Conservation (phyloP, 2,113 vertebrate species). For the Brachyhypopomus gauderio region DNA sequence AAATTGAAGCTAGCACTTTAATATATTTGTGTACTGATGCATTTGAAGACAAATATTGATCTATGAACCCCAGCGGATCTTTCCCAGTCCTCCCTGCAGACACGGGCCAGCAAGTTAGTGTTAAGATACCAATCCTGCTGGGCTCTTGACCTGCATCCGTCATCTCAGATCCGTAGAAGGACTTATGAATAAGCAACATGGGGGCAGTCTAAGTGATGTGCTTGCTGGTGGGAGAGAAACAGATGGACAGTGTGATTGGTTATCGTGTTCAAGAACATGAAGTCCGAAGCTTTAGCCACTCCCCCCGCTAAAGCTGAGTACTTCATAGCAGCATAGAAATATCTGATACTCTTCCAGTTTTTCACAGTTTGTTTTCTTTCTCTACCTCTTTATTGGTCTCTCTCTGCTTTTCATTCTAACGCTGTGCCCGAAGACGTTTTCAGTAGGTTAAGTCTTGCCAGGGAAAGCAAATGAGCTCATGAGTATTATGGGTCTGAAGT, state of each 20-base stretch:
- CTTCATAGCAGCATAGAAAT: slow-evolving; percentile 12
- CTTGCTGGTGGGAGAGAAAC: slow-evolving; percentile 22
- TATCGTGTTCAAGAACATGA: slow-evolving; percentile 40
- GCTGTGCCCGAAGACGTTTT: not conserved
- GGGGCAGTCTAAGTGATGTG: slow-evolving; percentile 13
- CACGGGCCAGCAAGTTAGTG: slow-evolving; percentile 17
- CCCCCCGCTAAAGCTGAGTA: slow-evolving; percentile 42
- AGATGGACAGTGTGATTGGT: slow-evolving; percentile 51
- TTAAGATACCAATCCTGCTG: slow-evolving; percentile 28
- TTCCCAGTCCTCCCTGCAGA: not conserved
- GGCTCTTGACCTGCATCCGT: slow-evolving; percentile 44
- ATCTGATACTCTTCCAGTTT: slow-evolving; percentile 44
- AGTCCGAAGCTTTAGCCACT: slow-evolving; percentile 19
- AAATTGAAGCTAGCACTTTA: not conserved
- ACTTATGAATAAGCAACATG: slow-evolving; percentile 39
- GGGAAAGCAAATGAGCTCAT: not conserved
- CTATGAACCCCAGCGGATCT: not conserved
- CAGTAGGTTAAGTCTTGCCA: not conserved
- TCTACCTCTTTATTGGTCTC: not conserved
- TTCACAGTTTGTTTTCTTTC: slow-evolving; percentile 25
- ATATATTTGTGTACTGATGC: not conserved
- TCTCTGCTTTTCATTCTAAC: not conserved
- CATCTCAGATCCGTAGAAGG: not conserved
- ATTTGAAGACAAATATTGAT: slow-evolving; percentile 2
- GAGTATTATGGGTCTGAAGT: not conserved